Base-by-base conservation (phyloP, 2,888 invertebrate genomes). In the Phania funesta region DNA sequence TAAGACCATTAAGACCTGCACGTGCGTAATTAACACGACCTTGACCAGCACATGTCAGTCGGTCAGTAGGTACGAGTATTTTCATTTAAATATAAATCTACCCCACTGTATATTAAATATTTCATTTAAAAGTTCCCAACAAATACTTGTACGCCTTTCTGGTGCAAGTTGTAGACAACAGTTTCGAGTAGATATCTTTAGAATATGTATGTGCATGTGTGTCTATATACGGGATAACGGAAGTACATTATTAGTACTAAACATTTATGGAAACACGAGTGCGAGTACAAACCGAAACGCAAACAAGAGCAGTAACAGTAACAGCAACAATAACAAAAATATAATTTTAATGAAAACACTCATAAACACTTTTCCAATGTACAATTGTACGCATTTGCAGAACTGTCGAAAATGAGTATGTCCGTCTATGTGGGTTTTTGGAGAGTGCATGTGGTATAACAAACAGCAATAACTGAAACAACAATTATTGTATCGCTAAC, bases 271-370 rank as follows among this genome's bases (percentile, higher is more conserved):
- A 7, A 76, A 56, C 41, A 58, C 38, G 11, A 48, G 26, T 11
- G 52, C 41, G 13, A 52, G 7, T 26, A 20, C 52, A 52, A 44
- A 54, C 44, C 22, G 9, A n/a, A 62, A 62, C 22, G 60, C 7
- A n/a, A 62, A n/a, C 16, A 26, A n/a, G n/a, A n/a, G n/a, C n/a
- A n/a, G n/a, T n/a, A 77, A 11, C 52, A 62, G 9, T 16, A 62
- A 62, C 52, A 62, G 46, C 48, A 65, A n/a, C 48, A 64, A 78
- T 48, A 71, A 71, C 24, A 77, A 68, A 73, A 81, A 77, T 58
- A 81, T 73, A 81, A 73, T 56, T 73, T 77, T 68, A 77, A 74
- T 74, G 73, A 77, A 81, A 81, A 73, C 54, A 70, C 56, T 67
- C 64, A 73, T 77, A 81, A 81, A 74, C 81, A 81, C 77, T 62